Evolutionary conservation across 1,140 invertebrate species (phyloP).

Genomic region (Drosophila virilis): DNA sequence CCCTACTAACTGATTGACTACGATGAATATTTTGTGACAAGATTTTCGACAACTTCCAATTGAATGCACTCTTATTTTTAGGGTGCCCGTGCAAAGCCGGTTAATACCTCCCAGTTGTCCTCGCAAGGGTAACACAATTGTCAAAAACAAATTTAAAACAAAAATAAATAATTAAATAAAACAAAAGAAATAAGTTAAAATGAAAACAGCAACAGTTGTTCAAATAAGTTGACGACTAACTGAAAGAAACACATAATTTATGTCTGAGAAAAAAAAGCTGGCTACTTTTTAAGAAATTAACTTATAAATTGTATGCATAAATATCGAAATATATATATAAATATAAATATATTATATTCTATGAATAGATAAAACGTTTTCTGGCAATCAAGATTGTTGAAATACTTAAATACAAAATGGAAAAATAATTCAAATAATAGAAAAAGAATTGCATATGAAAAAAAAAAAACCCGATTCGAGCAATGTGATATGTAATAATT

Average conservation of each 20-base stretch:
- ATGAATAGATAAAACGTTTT: conserved; percentile 50
- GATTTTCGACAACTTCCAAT: too few species aligned
- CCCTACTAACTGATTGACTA: too few species aligned
- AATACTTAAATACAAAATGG: conserved; percentile 36
- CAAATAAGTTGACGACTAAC: neutral
- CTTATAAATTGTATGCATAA: neutral
- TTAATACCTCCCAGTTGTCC: neutral
- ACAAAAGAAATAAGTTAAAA: too few species aligned
- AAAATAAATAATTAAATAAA: neutral
- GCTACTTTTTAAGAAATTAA: neutral
- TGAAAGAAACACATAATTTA: too few species aligned
- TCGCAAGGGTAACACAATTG: neutral
- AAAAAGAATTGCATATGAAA: conserved; percentile 7
- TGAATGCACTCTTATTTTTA: too few species aligned
- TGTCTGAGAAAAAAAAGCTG: too few species aligned
- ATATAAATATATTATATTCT: conserved; percentile 17
- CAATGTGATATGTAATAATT: conserved; percentile 66
- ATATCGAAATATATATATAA: conserved; percentile 4
- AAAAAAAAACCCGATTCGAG: conserved; percentile 24
- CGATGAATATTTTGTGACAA: too few species aligned
- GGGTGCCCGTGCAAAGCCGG: neutral
- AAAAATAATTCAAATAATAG: neutral
- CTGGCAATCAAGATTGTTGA: conserved; percentile 63
- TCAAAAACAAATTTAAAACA: neutral
- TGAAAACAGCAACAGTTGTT: neutral